These are phyloP conservation scores for Esperia sulphurella DNA, from an alignment of 2,888 invertebrate genomes.

Conservation along the genomic window DNA sequence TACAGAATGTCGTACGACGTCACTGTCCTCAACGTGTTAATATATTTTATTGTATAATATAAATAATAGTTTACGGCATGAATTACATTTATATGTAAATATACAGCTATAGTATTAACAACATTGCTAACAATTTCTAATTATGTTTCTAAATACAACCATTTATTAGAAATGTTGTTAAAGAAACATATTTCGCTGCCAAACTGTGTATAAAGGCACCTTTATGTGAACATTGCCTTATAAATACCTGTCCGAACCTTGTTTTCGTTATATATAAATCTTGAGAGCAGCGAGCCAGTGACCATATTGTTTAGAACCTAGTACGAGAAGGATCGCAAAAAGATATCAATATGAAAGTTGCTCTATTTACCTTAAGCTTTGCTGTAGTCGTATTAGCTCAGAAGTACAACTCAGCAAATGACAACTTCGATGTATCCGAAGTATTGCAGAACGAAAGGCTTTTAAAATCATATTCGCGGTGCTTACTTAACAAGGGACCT, in stretches of 20 bases:
- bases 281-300: not conserved
- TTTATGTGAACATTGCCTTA: not conserved
- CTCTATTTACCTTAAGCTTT: conserved; percentile 38
- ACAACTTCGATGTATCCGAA: conserved; percentile 83
- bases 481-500: conserved; percentile 81
- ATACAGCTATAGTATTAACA: too few species aligned
- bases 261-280: not conserved
- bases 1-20: too few species aligned
- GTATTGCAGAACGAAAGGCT: conserved; percentile 83
- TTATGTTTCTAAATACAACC: too few species aligned
- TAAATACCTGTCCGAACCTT: not conserved
- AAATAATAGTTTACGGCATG: too few species aligned
- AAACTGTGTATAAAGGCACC: not conserved
- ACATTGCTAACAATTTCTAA: too few species aligned
- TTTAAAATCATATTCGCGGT: conserved; percentile 83
- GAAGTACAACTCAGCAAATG: conserved; percentile 81
- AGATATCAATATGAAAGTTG: conserved; percentile 39
- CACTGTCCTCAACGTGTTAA: too few species aligned
- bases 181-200: too few species aligned
- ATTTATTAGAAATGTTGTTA: too few species aligned
- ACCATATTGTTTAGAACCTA: not conserved
- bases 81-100: too few species aligned
- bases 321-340: not conserved
- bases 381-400: conserved; percentile 39
- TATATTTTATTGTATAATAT: too few species aligned